Evolutionary conservation across 1,140 invertebrate genomes (phyloP), one percentile per base, ranked within the genome.

Genomic region (Trachelipus rathkii): DNA sequence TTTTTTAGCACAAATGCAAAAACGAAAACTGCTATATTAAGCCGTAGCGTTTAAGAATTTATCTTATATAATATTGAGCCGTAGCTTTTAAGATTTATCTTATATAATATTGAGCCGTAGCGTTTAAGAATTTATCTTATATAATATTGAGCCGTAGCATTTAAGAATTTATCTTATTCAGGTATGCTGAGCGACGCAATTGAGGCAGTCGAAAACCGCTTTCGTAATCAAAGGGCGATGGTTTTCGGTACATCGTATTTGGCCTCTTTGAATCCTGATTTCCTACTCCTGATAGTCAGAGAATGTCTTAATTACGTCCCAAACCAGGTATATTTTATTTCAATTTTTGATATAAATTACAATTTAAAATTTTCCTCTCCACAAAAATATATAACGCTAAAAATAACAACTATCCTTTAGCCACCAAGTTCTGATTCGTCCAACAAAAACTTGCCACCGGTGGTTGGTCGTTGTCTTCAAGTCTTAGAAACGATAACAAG

Each of bases 191-290:
- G 72, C n/a, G 43, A 23, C 21, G 72, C 45, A 23, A 90, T 92
- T 81, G 88, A 90, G 79, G 90, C 93, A 19, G 88, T 90, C 23
- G 90, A 92, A 77, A 84, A 88, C 43, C 92, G 95, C 83, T 87
- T 92, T 76, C 85, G 88, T 46, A 79, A 43, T 69, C 88, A 90
- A 9, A 86, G 90, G 79, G 86, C 86, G 2, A 84, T 90, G 69
- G 87, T 90, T 0, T 93, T 92, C 82, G 92, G 94, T 24, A 86
- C 91, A 13, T 84, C 89, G 0, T 97, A 96, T 83, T 86, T 95
- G 9, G 86, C 88, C 15, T 83, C 86, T 46, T 85, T 98, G 33
- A 92, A 98, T 87, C 92, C 95, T 3, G 92, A 95, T 85, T 92
- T 97, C 79, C 86, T 96, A 24, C 83, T 95, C 10, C 89, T 93